Evolutionary conservation across 2,888 invertebrate genomes (phyloP), one percentile per base, ranked within the genome.

Genomic region (Lasioglossum figueresi): DNA sequence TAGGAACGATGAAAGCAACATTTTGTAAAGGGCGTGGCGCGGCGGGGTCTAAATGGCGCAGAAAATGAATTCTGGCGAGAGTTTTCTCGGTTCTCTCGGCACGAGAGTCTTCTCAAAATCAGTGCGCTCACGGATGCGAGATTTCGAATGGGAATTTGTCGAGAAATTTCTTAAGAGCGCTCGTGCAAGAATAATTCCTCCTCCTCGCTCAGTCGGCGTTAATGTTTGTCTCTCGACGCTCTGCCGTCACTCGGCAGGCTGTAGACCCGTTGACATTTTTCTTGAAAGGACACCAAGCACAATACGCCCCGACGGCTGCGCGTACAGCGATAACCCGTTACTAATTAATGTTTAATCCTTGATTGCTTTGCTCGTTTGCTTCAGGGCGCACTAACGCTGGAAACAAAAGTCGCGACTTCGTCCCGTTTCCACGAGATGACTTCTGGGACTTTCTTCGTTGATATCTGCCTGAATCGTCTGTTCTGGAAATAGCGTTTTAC

Each of bases 261-360:
- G 34, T 52, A 48, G 52, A 37, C 14, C 31, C 63, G 82, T 87
- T 75, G 85, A 83, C 83, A 82, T 89, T 89, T 85, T 84, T 83
- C 76, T 77, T 76, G 31, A 40, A 45, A 63, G 27, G 63, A 43
- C 27, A 37, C 8, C 23, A 45, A 37, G 31, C 56, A 68, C 56
- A 73, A 74, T 56, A 34, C 75, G 23, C 10, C 19, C 79, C 66
- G 63, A 71, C 75, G 87, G 40, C 79, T 88, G 85, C 80, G 82
- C 76, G 70, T 74, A 34, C 59, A 70, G 79, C 76, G 87, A 88
- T 87, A 88, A 89, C 72, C 73, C 85, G 63, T 79, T 74, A 79
- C 76, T 89, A 88, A 89, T 88, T 89, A 80, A 88, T 88, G 90
- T 88, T 88, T 88, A 88, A 90, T 90, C 80, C 83, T n/a, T 43